Evolutionary conservation across 2,888 invertebrate species (phyloP).

Genomic region (Callosobruchus maculatus): DNA sequence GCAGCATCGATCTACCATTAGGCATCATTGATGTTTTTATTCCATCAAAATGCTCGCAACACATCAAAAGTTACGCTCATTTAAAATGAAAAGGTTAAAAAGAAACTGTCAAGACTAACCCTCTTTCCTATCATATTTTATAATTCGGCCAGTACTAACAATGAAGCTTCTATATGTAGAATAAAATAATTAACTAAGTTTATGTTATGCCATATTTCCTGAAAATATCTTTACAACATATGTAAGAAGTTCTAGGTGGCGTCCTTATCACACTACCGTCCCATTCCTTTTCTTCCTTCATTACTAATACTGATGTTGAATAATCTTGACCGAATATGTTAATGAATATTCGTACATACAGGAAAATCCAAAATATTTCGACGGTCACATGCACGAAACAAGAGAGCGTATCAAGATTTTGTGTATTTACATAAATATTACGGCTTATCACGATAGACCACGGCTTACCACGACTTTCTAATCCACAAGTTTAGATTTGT

Average conservation of each 20-base stretch:
- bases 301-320: not conserved
- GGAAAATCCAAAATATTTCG: not conserved
- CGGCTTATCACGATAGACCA: not conserved
- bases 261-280: not conserved
- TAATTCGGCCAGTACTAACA: too few relatives aligned
- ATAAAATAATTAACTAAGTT: too few relatives aligned
- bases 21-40: too few relatives aligned
- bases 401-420: not conserved
- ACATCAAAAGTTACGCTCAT: too few relatives aligned
- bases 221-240: too few relatives aligned
- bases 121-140: too few relatives aligned
- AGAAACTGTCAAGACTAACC: too few relatives aligned
- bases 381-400: not conserved
- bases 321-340: not conserved
- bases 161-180: too few relatives aligned
- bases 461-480: not conserved
- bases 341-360: not conserved
- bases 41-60: too few relatives aligned
- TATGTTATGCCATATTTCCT: too few relatives aligned
- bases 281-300: not conserved
- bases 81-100: too few relatives aligned
- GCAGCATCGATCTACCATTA: too few relatives aligned
- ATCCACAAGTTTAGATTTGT: not conserved
- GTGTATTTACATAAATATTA: not conserved
- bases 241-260: not conserved